Conservation (phyloP, 2,888 invertebrate species). For the Tenthredo mesomela region DNA sequence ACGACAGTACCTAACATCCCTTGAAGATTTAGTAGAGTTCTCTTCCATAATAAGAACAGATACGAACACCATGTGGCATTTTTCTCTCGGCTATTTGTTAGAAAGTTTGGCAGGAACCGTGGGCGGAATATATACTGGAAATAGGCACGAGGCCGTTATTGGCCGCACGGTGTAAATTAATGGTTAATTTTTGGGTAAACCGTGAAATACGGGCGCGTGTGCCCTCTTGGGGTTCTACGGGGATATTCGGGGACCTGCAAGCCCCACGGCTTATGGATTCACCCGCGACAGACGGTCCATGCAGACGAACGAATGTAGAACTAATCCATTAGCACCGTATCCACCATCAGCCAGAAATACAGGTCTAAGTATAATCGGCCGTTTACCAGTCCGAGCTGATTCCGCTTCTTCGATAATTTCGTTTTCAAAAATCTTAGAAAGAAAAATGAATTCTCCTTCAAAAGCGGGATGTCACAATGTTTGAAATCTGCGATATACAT, state of each 20-base stretch:
- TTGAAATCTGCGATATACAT: neutral
- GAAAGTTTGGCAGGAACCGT: constrained; percentile 40
- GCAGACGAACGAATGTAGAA: constrained; percentile 64
- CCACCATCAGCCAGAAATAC: constrained; percentile 56
- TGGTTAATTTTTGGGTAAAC: constrained; percentile 72
- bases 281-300: constrained; percentile 71
- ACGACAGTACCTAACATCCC: neutral
- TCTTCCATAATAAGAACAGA: neutral
- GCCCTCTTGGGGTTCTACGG: constrained; percentile 54
- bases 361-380: constrained; percentile 16
- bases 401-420: neutral
- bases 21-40: neutral
- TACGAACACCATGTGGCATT: constrained; percentile 26
- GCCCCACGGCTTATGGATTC: constrained; percentile 53
- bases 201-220: constrained; percentile 72
- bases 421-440: neutral
- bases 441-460: neutral
- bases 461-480: neutral
- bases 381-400: neutral
- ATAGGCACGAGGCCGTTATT: constrained; percentile 49
- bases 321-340: constrained; percentile 70
- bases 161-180: constrained; percentile 67
- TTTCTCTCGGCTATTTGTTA: constrained; percentile 49
- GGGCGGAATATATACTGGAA: constrained; percentile 43
- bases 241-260: neutral